Evolutionary conservation across 2,113 vertebrate genomes (phyloP).

Genomic region (Halichoeres trimaculatus): DNA sequence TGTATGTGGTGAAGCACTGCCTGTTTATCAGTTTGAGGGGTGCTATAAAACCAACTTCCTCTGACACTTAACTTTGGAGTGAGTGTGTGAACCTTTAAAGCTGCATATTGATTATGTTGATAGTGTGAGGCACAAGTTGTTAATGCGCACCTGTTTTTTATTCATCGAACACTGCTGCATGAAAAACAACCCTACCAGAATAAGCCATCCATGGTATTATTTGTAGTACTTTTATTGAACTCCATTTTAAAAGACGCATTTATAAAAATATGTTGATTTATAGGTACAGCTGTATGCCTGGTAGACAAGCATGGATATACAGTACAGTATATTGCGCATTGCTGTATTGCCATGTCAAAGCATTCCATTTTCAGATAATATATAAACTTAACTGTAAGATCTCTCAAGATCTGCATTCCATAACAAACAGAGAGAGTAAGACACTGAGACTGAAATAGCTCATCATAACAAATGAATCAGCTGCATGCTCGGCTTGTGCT

Average conservation of each 20-base stretch:
- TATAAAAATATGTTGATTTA: conserved; percentile 85
- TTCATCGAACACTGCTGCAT: no score
- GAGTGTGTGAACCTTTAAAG: conserved; percentile 18
- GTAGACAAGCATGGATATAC: conserved; percentile 73
- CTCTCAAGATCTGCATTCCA: conserved; percentile 51
- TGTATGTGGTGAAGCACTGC: conserved; percentile 39
- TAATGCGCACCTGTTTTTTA: background rate
- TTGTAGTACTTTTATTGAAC: conserved; percentile 69
- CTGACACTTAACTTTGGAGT: conserved; percentile 10
- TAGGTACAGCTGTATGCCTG: conserved; percentile 61
- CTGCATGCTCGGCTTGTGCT: conserved; percentile 77
- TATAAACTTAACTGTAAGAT: conserved; percentile 46
- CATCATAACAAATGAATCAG: conserved; percentile 48
- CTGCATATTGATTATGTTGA: conserved; percentile 10
- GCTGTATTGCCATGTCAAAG: conserved; percentile 65
- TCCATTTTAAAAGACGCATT: conserved; percentile 82
- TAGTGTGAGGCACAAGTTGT: background rate
- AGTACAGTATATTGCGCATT: conserved; percentile 60
- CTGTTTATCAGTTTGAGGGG: conserved; percentile 4
- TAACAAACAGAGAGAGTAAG: conserved; percentile 43
- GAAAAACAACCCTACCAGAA: background rate
- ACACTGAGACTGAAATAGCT: conserved; percentile 45
- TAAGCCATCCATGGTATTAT: conserved; percentile 15
- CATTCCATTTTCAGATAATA: conserved; percentile 71
- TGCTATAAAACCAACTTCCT: conserved; percentile 55